Base-by-base conservation (phyloP, 2,888 invertebrate species). In the Arge pagana region DNA sequence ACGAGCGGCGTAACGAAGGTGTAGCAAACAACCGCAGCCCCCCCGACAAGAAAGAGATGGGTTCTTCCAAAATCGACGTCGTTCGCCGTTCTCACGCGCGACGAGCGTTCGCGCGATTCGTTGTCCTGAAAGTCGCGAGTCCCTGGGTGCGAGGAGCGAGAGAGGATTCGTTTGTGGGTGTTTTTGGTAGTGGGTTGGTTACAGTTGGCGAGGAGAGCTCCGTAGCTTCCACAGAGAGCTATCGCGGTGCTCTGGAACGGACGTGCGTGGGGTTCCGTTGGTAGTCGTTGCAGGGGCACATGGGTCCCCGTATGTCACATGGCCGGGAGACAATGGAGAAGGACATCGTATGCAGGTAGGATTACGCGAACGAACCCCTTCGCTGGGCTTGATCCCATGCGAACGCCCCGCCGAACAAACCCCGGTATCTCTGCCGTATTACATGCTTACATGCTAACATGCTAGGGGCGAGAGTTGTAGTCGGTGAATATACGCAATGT, bases 281-380 rank as follows among this genome's bases (percentile, higher is more conserved):
- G n/a, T n/a, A n/a, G n/a, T n/a, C n/a, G n/a, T n/a, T n/a, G n/a
- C n/a, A n/a, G n/a, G n/a, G n/a, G n/a, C 49, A 43, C 36, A 26
- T 55, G 53, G 33, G 11, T 11, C 35, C 57, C 41, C 50, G 70
- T 68, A 66, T 70, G 68, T 71, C 68, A 62, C 58, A 56, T 54
- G 60, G 58, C 55, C 57, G 58, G 57, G 66, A 65, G 66, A 68
- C 69, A 71, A 67, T 64, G 65, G 66, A 61, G 67, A 66, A 66
- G 72, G 66, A 70, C 74, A 75, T 75, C 75, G 67, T 70, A 68
- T 69, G 74, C 75, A 76, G 75, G 75, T 76, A 76, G 75, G 75
- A 76, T 76, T 76, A 75, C 67, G 63, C 55, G 60, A 68, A 64
- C 70, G 65, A 66, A 69, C 65, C 71, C 72, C 68, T 70, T 62